phyloP scores from a whole-genome alignment of 2,888 invertebrate species.

The Ectemnius continuus region DNA sequence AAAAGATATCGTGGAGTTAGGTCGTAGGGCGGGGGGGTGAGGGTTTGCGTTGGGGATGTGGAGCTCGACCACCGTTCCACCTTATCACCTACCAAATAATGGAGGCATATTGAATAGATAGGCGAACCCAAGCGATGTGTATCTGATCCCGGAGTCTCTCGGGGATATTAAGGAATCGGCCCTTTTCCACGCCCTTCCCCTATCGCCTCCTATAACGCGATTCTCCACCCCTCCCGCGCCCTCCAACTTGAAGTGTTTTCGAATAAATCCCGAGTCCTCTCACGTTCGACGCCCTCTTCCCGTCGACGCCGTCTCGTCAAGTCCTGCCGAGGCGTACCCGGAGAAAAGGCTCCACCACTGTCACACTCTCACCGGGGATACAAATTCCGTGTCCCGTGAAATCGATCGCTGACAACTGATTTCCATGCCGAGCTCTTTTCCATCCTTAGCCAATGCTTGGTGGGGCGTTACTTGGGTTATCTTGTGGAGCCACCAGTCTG shows the following conservation, averaged over 20 bases:
- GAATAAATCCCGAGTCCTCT: constrained; percentile 60
- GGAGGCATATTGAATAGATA: constrained; percentile 77
- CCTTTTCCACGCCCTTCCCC: constrained; percentile 53
- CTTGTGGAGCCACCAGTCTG: too few species aligned
- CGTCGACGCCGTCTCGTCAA: constrained; percentile 9
- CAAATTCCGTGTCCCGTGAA: constrained; percentile 54
- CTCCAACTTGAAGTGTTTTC: constrained; percentile 43
- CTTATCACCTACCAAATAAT: constrained; percentile 77
- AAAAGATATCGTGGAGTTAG: constrained; percentile 58
- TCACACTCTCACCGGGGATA: constrained; percentile 7
- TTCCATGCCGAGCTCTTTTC: constrained; percentile 29
- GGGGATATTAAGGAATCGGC: constrained; percentile 74
- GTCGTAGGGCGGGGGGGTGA: constrained; percentile 49
- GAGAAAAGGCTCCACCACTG: too few species aligned
- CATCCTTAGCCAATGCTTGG: background rate
- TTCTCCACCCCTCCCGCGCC: constrained; percentile 13
- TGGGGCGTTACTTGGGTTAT: too few species aligned
- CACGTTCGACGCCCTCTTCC: constrained; percentile 39
- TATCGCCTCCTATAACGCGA: constrained; percentile 28
- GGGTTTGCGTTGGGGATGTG: constrained; percentile 36
- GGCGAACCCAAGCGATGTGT: constrained; percentile 72
- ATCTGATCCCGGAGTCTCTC: constrained; percentile 69
- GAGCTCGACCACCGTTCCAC: constrained; percentile 58
- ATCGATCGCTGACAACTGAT: constrained; percentile 54
- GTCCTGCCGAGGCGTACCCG: constrained; percentile 9